Evolutionary conservation across 2,888 invertebrate species (phyloP), one percentile per base, ranked within the genome.

Genomic region (Bibio marci): DNA sequence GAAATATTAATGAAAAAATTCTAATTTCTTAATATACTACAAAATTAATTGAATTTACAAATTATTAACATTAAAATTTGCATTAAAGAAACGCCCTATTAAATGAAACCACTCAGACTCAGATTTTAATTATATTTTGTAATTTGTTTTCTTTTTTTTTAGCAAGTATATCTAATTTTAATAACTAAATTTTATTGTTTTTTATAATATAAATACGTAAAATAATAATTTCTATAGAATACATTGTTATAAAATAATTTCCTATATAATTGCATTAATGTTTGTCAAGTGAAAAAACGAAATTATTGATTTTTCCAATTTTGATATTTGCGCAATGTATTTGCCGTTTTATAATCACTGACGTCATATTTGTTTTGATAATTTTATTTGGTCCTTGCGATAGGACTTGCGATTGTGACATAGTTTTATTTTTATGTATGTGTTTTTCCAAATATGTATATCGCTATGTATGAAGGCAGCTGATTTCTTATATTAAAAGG

Each of bases 381-480:
- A 41, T 39, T 8, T 39, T 34, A 14, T 37, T 37, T 43, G 38
- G 42, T 46, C 49, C 48, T 49, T 45, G 47, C 44, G 44, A 39
- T 43, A 31, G 53, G 55, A 54, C 56, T 56, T 56, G 54, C 19
- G 26, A 32, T 32, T 8, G 30, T 25, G 30, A 25, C 27, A 15
- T 27, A 10, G 13, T 5, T 34, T 14, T 33, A n/a, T 33, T 5
- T 19, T 3, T 18, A 15, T 33, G 4, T 18, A 11, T 12, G 32
- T 18, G 18, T 10, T 8, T 31, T 8, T 13, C 6, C n/a, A 13
- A 17, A 17, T 15, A 18, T 32, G 6, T 28, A 28, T 28, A 18
- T 32, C 14, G 14, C 7, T 35, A 14, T 18, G 18, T 34, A 13
- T 18, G 34, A n/a, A n/a, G n/a, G n/a, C n/a, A n/a, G n/a, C n/a